These are phyloP conservation scores for Acridotheres tristis DNA, from an alignment of 2,797 vertebrate species.

Conservation along the genomic window DNA sequence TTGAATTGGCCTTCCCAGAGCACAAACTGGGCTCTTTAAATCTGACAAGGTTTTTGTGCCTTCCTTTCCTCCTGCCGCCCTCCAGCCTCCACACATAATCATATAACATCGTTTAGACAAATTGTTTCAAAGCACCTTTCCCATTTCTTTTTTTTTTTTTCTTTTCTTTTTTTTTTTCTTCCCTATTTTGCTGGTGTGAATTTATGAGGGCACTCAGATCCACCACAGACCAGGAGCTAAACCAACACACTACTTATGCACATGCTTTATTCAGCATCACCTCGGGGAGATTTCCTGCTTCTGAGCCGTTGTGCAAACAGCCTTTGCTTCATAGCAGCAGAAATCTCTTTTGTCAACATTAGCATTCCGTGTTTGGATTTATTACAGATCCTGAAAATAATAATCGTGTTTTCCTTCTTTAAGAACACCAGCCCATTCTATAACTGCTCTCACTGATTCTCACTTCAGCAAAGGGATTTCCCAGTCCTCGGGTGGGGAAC, in stretches of 20 bases:
- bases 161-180: too few species aligned
- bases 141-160: neutral
- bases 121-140: neutral
- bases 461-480: neutral
- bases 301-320: neutral
- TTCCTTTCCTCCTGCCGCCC: neutral
- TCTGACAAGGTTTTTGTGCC: neutral
- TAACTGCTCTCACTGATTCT: neutral
- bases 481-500: neutral
- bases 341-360: conserved; percentile 32
- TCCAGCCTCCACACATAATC: neutral
- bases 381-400: neutral
- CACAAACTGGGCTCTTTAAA: neutral
- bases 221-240: neutral
- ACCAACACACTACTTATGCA: neutral
- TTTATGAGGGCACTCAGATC: neutral
- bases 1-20: neutral
- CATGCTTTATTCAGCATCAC: neutral
- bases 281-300: neutral
- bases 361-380: neutral
- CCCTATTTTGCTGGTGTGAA: neutral
- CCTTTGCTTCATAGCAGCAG: neutral
- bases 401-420: neutral
- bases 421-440: neutral
- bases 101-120: neutral